Evolutionary conservation across 2,797 vertebrate genomes (phyloP), one percentile per base, ranked within the genome.

Genomic region (Lemur catta): DNA sequence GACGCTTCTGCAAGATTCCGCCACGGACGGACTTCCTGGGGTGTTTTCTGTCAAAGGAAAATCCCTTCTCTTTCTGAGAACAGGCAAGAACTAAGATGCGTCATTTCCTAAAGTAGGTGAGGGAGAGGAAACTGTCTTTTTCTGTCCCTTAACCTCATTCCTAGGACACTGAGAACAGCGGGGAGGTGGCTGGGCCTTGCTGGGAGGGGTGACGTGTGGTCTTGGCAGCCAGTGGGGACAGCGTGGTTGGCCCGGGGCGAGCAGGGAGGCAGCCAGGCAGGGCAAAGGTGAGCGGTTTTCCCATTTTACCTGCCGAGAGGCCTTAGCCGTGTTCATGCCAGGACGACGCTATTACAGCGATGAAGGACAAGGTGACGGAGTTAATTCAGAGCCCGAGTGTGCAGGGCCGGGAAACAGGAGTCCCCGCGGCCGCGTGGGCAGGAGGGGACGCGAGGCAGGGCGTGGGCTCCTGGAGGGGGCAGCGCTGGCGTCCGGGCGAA

Each of bases 11-110:
- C 35, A 93, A 94, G 80, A 94, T 76, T 87, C 93, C 6, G 6
- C 26, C 76, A 89, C 50, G 89, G 84, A 80, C 93, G 84, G 30
- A 86, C 89, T 96, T 97, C 79, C 52, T 94, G 79, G 65, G 57
- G 61, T 89, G 18, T 80, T 95, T 97, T 95, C 63, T 89, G 75
- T 90, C n/a, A 55, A n/a, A 43, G 41, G 46, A 35, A 91, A 71
- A 26, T 59, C 7, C 24, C 48, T 81, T 59, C 38, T 78, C 18
- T 14, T 72, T 17, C 7, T 26, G 33, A 93, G 75, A 71, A 79
- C 91, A 95, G 46, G 20, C 33, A 71, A 41, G 79, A 94, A 24
- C 26, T 26, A 10, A 86, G 82, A 33, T 71, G 71, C 75, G 0
- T 41, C 43, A 7, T 72, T 94, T 95, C 81, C 75, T 81, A 5